Base-by-base conservation (phyloP, 2,113 vertebrate genomes). In the Cololabis saira region DNA sequence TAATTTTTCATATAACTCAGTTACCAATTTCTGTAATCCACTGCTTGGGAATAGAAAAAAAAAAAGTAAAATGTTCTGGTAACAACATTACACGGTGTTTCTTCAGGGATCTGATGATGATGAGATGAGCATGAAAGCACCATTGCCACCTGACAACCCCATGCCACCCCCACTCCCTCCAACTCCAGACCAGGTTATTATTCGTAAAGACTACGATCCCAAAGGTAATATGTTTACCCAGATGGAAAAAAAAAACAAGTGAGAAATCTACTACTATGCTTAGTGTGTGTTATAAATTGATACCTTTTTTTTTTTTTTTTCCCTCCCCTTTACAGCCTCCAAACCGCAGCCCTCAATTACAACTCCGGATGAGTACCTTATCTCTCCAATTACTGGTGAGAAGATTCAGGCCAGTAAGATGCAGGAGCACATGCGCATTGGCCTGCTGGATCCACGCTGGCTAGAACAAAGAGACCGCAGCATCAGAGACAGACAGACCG, bases 381-480 rank as follows among this genome's bases (percentile, higher is more conserved):
- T 99, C 71, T 99, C 98, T 12, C 98, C 98, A 66, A 99, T 99
- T 80, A 99, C 98, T 11, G 98, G 98, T 13, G 98, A 99, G 90
- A 98, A 96, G 83, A 98, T 99, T 65, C 97, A 93, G 1, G 98
- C 98, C 84, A 99, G 98, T 81, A 99, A 99, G 87, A 99, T 99
- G 96, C 98, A 98, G 67, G 98, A 99, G 45, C 98, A 99, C 83
- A 99, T 99, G 98, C 94, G 97, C 9, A 99, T 99, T 2, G 98
- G 98, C 8, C 95, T 99, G 14, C 94, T 99, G 72, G 98, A 98
- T 68, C 98, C 98, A 0, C 98, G 97, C 18, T 99, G 98, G 98
- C 83, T 99, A 84, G 97, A 99, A 88, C 97, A 99, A 87, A 93
- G 97, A 1, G 97, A 99, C 55, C 96, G 97, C 37, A 96, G 94